Evolutionary conservation across 2,113 vertebrate species (phyloP).

Genomic region (Pteropus alecto): DNA sequence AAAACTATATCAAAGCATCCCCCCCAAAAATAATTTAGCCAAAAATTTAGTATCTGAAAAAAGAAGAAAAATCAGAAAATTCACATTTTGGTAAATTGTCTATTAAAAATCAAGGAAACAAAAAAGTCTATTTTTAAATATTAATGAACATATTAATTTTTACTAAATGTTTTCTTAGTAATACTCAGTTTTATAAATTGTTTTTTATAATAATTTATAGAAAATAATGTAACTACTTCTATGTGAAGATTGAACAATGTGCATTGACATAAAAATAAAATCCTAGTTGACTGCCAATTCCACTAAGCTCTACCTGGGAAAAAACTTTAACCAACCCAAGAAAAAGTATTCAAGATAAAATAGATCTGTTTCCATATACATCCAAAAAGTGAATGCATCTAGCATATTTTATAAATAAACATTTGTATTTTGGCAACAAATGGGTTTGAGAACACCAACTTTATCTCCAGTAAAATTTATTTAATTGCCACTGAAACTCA

Average conservation of each 20-base stretch:
- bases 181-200: neutral
- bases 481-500: conserved; percentile 84
- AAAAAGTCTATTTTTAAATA: neutral
- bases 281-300: conserved; percentile 89
- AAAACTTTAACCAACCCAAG: conserved; percentile 92
- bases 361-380: conserved; percentile 92
- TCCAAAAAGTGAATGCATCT: conserved; percentile 91
- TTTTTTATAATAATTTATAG: neutral
- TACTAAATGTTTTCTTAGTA: neutral
- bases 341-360: conserved; percentile 93
- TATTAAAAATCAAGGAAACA: neutral
- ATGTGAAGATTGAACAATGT: conserved; percentile 43
- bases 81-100: neutral
- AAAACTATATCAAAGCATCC: neutral
- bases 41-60: neutral
- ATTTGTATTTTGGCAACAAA: conserved; percentile 90
- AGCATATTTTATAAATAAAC: conserved; percentile 93
- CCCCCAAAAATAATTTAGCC: neutral
- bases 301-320: conserved; percentile 94
- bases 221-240: neutral
- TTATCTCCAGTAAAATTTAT: conserved; percentile 85
- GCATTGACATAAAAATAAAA: conserved; percentile 93
- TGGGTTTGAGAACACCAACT: conserved; percentile 89
- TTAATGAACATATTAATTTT: neutral
- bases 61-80: neutral